These are phyloP conservation scores for Patella caerulea DNA, from an alignment of 2,888 invertebrate species.

Conservation along the genomic window DNA sequence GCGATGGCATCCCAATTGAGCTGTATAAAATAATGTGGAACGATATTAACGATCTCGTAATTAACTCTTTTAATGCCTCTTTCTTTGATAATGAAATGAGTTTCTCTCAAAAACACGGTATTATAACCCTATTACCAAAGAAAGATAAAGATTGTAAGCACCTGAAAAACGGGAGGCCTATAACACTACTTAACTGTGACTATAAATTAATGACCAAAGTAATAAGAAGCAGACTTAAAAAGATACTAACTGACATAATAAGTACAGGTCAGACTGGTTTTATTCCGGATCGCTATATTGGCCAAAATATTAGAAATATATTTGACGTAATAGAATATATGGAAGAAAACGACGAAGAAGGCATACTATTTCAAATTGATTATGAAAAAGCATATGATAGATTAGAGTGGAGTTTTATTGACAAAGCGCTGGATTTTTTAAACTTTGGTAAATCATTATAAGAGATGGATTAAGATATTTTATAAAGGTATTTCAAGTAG, in stretches of 20 bases:
- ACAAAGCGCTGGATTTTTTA: not conserved
- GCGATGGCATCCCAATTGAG: too few species aligned
- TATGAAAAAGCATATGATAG: too few species aligned
- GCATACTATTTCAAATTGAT: too few species aligned
- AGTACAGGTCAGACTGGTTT: too few species aligned
- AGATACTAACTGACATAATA: conserved; percentile 19
- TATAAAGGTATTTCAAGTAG: too few species aligned
- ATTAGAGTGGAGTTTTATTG: too few species aligned
- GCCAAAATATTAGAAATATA: too few species aligned
- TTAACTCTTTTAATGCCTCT: not conserved
- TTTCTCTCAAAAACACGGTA: conserved; percentile 13
- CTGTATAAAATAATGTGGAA: not conserved
- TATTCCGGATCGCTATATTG: too few species aligned
- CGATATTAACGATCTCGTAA: conserved; percentile 4
- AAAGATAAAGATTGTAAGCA: conserved; percentile 13
- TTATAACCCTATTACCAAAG: conserved; percentile 20
- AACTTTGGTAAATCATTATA: too few species aligned
- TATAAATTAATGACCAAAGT: conserved; percentile 25
- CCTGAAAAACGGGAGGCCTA: conserved; percentile 21
- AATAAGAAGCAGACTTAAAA: conserved; percentile 23
- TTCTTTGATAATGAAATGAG: not conserved
- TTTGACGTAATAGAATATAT: too few species aligned
- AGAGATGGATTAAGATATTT: too few species aligned
- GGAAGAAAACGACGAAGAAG: too few species aligned
- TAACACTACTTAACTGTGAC: conserved; percentile 24